Base-by-base conservation (phyloP, 2,888 invertebrate species). In the Euplagia quadripunctaria region DNA sequence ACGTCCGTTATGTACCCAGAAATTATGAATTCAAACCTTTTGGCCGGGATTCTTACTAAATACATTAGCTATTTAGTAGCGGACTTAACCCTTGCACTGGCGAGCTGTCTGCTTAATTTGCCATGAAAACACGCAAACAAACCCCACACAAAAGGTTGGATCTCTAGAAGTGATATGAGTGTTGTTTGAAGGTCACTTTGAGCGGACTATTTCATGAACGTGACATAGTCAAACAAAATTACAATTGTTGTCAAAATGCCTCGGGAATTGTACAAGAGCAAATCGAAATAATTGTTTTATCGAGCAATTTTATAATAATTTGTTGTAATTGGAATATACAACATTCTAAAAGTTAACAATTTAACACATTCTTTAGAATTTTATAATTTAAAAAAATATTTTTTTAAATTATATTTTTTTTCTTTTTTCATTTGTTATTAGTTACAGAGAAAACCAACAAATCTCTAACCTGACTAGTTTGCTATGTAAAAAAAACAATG, bases 1-100 rank as follows among this genome's bases (percentile, higher is more conserved):
- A 75, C 78, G 74, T 72, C 70, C 64, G 75, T 77, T 74, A 83
- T 82, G 80, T 85, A 77, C 81, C 81, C 84, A 82, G 85, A 81
- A 83, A 88, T 91, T 89, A 91, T 89, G 88, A 88, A 92, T 91
- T 88, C 87, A 89, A 86, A 84, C 89, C 89, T 88, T 89, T 89
- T 87, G 84, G 86, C 85, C 85, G 82, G 88, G 83, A 85, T 87
- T 87, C 82, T 85, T 80, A 83, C 89, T 91, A 91, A 92, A 91
- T 89, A 92, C 91, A 91, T 93, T 90, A 92, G 87, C 88, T 91
- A 91, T 92, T 92, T 91, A 91, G 87, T 89, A 91, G 86, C 82
- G 83, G 86, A 86, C 87, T 89, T 88, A 87, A 87, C 85, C 87
- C 84, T 84, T 84, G 83, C 84, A 85, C 79, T 80, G 82, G 82